phyloP scores from a whole-genome alignment of 2,888 invertebrate genomes.

The Drosophila mayaguana region DNA sequence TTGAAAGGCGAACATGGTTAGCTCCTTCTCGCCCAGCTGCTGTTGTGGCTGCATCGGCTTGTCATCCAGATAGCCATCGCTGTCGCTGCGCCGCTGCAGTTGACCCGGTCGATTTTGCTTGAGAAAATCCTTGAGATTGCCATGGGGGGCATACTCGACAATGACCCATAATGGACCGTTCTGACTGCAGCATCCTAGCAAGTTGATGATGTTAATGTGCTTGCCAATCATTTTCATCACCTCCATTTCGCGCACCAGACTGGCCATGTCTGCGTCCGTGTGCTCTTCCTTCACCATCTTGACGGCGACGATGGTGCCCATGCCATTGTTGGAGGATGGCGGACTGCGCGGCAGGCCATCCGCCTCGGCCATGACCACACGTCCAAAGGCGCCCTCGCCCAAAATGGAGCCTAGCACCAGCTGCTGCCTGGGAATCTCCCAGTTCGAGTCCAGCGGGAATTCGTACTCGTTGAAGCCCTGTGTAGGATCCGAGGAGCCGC shows the following conservation, averaged over 20 bases:
- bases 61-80: slow-evolving; percentile 77
- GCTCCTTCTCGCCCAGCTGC: slow-evolving; percentile 93
- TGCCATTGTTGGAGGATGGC: slow-evolving; percentile 28
- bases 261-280: slow-evolving; percentile 98
- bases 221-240: slow-evolving; percentile 99
- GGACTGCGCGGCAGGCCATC: slow-evolving; percentile 84
- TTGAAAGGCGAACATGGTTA: slow-evolving; percentile 98
- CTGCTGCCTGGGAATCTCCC: slow-evolving; percentile 95
- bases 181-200: slow-evolving; percentile 98
- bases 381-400: slow-evolving; percentile 99
- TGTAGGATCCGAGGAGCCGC: slow-evolving; percentile 87
- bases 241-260: slow-evolving; percentile 98
- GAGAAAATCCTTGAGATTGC: slow-evolving; percentile 97
- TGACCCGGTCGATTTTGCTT: slow-evolving; percentile 88
- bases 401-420: slow-evolving; percentile 92
- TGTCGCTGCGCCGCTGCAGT: slow-evolving; percentile 69
- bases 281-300: slow-evolving; percentile 99
- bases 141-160: slow-evolving; percentile 95
- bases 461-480: slow-evolving; percentile 95
- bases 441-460: slow-evolving; percentile 96
- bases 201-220: slow-evolving; percentile 98
- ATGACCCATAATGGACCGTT: slow-evolving; percentile 95
- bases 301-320: slow-evolving; percentile 93
- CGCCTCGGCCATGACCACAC: slow-evolving; percentile 96
- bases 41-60: slow-evolving; percentile 37